phyloP scores from a whole-genome alignment of 2,113 vertebrate species.

The Podilymbus podiceps region DNA sequence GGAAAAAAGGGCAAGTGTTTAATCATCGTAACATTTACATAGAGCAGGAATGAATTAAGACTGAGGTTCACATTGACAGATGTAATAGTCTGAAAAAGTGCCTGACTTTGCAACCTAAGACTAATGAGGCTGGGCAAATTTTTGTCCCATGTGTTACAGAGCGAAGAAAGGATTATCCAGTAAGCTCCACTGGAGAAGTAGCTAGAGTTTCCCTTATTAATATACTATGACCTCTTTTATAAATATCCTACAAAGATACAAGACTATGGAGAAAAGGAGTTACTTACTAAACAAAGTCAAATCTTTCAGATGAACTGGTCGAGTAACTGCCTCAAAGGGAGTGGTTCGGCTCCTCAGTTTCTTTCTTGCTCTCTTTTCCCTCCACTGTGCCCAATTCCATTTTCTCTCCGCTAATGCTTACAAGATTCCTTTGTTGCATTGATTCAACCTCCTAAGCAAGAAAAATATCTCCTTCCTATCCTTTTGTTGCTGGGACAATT shows the following conservation, averaged over 20 bases:
- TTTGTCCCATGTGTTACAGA: background rate
- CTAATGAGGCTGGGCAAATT: background rate
- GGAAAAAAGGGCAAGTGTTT: rapidly evolving
- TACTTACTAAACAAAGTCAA: background rate
- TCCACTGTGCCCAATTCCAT: background rate
- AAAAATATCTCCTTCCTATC: background rate
- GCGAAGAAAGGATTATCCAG: background rate
- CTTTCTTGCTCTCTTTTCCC: background rate
- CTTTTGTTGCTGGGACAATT: background rate
- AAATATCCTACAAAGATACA: background rate
- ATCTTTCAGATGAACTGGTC: background rate
- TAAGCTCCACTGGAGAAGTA: background rate
- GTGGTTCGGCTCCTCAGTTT: background rate
- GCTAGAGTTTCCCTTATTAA: background rate
- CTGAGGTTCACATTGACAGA: background rate
- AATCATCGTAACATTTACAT: background rate
- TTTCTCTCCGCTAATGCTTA: background rate
- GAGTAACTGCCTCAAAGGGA: background rate
- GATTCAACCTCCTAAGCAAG: background rate
- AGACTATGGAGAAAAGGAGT: background rate
- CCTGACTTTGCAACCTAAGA: background rate
- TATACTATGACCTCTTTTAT: background rate
- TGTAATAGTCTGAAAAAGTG: background rate
- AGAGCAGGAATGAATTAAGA: background rate
- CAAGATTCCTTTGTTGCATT: background rate